A percentile compares a stretch with the other conserved stretches of the same genome.
Evolutionary conservation across 2,797 vertebrate genomes (phyloP).

Genomic region (Dromococcyx pavoninus): DNA sequence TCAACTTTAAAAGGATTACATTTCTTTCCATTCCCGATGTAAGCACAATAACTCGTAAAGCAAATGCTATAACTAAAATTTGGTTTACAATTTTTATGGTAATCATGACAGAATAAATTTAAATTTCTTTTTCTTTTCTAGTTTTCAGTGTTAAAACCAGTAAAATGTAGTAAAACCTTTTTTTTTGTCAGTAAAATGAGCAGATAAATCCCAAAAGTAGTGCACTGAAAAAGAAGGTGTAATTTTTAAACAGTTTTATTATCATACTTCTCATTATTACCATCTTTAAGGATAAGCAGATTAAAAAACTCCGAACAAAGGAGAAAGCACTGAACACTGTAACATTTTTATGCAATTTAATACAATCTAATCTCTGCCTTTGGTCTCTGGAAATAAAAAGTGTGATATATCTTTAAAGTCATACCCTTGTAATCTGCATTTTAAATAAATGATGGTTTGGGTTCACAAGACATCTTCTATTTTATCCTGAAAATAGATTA

Average conservation of each 20-base stretch:
- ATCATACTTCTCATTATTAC: slow-evolving; percentile 43
- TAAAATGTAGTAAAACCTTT: slow-evolving; percentile 8
- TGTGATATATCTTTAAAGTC: neutral
- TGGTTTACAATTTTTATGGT: neutral
- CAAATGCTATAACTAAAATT: neutral
- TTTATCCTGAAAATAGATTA: slow-evolving; percentile 3
- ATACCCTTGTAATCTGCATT: slow-evolving; percentile 7
- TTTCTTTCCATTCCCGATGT: neutral
- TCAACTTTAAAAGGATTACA: neutral
- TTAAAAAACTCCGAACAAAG: slow-evolving; percentile 15
- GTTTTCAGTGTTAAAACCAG: neutral
- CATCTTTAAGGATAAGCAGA: slow-evolving; percentile 33
- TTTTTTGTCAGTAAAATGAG: slow-evolving; percentile 36
- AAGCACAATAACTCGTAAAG: neutral
- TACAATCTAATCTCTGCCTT: neutral
- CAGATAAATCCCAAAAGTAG: neutral
- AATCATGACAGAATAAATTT: neutral
- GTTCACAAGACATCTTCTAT: neutral
- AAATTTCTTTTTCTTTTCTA: neutral
- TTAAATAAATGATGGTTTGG: neutral
- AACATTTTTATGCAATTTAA: slow-evolving; percentile 5
- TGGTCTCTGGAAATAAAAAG: slow-evolving; percentile 3
- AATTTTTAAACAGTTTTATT: slow-evolving; percentile 27
- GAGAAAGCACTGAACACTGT: neutral
- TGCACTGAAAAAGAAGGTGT: neutral